Evolutionary conservation across 1,140 invertebrate genomes (phyloP), one percentile per base, ranked within the genome.

Genomic region (Drosophila baimaii): DNA sequence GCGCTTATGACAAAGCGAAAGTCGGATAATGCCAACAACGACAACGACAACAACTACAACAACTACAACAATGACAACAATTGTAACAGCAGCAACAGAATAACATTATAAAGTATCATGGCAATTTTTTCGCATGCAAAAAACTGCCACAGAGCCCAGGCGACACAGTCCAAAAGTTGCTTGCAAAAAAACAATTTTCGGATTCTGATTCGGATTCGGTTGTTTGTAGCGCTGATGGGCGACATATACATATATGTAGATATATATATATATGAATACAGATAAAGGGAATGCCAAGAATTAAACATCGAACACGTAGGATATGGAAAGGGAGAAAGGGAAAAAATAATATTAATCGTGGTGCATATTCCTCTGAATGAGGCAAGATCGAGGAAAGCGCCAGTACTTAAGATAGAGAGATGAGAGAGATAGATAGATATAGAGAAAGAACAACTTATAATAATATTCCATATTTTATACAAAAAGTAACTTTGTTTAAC

Each of bases 121-220:
- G 47, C 49, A 61, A 65, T 71, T 46, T 79, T 68, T 51, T 43
- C n/a, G 13, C 43, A 61, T 63, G 33, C 54, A 41, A 35, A 52
- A 52, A 52, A 52, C 33, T 64, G 75, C 35, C 15, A 33, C 49
- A 31, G 1, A 15, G 7, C 33, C 33, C 25, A 21, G 49, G 33
- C 72, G 57, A 65, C 65, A 84, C 65, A 84, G 81, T 77, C 81
- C 61, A 80, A 83, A 83, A 84, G 81, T 83, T 84, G 65, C n/a
- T 59, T 56, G 43, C 37, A 76, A 70, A 77, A 77, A 82, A 79
- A 71, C 33, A 49, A 58, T 71, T 70, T 71, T 47, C 23, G 17
- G 47, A 25, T 27, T 49, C 52, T 2, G 19, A 55, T 55, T 23
- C 52, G 6, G 19, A 64, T 64, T 59, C 27, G n/a, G 25, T 57